Base-by-base conservation (phyloP, 1,140 invertebrate genomes). In the Leptestheria dahalacensis region DNA sequence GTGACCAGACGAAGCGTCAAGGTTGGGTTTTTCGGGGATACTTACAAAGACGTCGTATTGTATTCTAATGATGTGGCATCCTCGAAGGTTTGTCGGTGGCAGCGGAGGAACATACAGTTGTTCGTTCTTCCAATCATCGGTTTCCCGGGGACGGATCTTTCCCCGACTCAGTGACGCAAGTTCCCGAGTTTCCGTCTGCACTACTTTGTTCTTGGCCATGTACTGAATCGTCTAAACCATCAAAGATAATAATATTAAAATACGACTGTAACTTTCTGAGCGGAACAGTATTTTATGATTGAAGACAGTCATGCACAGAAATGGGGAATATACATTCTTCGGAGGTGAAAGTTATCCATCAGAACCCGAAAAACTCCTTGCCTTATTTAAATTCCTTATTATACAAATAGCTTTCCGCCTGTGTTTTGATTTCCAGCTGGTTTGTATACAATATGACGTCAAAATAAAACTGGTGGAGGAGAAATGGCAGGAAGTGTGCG, bases 1-100 rank as follows among this genome's bases (percentile, higher is more conserved):
- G n/a, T n/a, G n/a, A n/a, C n/a, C n/a, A n/a, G n/a, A 41, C 6
- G 33, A 41, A 41, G 33, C 6, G 6, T 41, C 33, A 41, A 15
- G 15, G 33, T 41, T 41, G 49, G 3, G 12, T 9, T n/a, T 28
- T 0, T 1, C 59, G 21, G 33, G 12, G 41, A 57, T 65, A 85
- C 88, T 87, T 75, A 95, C 91, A 73, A 88, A 91, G 51, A 97
- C 86, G 71, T 93, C 88, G 71, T 97, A 97, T 65, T 91, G 82
- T 62, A 97, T 89, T 69, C 88, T 83, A 65, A 97, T 96, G 61
- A 97, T 80, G 72, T 92, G 88, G 70, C 92, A 97, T 46, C 91
- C 92, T 62, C 91, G 77, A n/a, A 97, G 75, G 76, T 94, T 92
- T 21, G 92, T 96, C 11, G 94, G 94, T 50, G 92, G 92, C 63